phyloP scores from a whole-genome alignment of 2,888 invertebrate genomes.

The Rapana venosa region DNA sequence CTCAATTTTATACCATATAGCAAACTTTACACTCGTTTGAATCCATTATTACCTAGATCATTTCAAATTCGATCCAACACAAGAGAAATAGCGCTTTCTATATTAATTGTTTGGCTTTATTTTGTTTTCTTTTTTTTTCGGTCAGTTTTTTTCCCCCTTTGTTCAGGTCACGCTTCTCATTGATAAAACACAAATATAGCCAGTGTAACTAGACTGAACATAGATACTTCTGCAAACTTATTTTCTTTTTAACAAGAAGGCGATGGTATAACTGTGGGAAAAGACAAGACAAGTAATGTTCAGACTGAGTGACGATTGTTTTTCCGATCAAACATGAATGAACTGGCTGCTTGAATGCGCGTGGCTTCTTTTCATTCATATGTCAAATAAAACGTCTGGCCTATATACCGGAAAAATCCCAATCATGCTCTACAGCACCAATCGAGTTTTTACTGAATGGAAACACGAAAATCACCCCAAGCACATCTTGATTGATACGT shows the following conservation, averaged over 20 bases:
- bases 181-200: background rate
- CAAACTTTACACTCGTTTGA: no score
- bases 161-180: conserved; percentile 16
- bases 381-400: background rate
- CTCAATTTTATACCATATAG: conserved; percentile 15
- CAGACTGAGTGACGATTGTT: background rate
- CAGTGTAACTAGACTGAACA: background rate
- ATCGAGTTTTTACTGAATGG: no score
- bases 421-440: no score
- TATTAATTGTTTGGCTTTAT: background rate
- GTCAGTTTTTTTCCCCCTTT: background rate
- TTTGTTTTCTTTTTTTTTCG: background rate
- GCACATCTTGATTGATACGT: no score
- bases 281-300: background rate
- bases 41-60: background rate
- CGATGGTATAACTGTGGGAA: no score
- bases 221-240: no score
- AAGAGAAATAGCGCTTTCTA: background rate
- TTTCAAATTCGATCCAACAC: background rate
- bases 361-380: no score
- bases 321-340: background rate
- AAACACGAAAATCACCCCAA: no score
- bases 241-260: background rate
- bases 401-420: no score
- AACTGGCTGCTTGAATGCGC: background rate